Base-by-base conservation (phyloP, 2,888 invertebrate species). In the Hoplodrina blanda region DNA sequence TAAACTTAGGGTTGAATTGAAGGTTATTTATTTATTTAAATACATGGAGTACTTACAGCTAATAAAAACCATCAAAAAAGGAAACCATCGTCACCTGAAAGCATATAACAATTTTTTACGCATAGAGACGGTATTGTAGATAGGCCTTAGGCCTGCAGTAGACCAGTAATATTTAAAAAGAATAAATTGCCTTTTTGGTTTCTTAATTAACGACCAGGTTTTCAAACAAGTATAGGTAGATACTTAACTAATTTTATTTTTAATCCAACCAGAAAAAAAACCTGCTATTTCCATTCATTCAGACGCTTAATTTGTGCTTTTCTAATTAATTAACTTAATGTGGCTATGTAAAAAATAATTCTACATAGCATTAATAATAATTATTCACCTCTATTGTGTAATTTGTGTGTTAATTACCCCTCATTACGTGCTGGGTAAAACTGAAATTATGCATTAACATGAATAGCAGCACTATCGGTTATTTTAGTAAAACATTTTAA, bases 381-480 rank as follows among this genome's bases (percentile, higher is more conserved):
- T 71, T 62, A 66, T 77, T 62, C 30, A 49, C 4, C 2, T n/a
- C 54, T 11, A 60, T 73, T 62, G 55, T 69, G 56, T 56, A 66
- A 62, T 52, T 53, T 33, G 46, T 37, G 53, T 62, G 62, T 37
- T 65, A 62, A 74, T 80, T 79, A 63, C 50, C 19, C 2, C 56
- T 59, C 46, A 78, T 74, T 78, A 67, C 52, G 61, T 33, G 8
- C 44, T 25, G 20, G 52, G 20, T 78, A 62, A 67, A 78, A 69
- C 60, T 73, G 57, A 62, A 78, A 78, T 62, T 69, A 67, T 67
- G 68, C 53, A 60, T 67, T 63, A 63, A 63, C 13, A 44, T 46
- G 46, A 50, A 52, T 37, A 17, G n/a, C 15, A 46, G 6, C 30
- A 13, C 17, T 52, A 57, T 44, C 61, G n/a, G n/a, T 8, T 50